Evolutionary conservation across 2,797 vertebrate species (phyloP).

Genomic region (Characodon lateralis): DNA sequence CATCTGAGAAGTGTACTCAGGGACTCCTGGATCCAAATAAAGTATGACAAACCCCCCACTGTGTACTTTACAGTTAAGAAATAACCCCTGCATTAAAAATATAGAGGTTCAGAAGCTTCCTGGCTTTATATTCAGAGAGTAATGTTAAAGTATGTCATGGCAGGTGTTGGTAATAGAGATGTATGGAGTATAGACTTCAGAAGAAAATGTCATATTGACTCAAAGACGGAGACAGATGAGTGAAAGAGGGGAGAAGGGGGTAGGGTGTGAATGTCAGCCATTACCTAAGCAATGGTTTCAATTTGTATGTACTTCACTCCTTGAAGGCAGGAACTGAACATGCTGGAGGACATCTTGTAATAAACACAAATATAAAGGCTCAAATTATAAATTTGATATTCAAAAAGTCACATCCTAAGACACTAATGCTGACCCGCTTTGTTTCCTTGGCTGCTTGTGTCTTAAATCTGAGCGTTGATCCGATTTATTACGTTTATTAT

Average conservation of each 20-base stretch:
- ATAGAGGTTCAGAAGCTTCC: not conserved
- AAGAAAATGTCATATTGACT: not conserved
- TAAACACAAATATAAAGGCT: not conserved
- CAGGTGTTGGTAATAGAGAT: not conserved
- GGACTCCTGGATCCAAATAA: conserved; percentile 21
- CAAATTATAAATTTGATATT: not conserved
- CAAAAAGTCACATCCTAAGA: not conserved
- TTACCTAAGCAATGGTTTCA: too few relatives aligned
- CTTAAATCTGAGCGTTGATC: not conserved
- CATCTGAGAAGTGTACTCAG: conserved; percentile 35
- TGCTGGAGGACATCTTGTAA: not conserved
- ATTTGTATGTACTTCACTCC: not conserved
- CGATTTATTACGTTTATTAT: not conserved
- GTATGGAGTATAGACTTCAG: not conserved
- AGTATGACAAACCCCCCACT: not conserved
- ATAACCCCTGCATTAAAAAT: not conserved
- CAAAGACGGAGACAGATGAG: not conserved
- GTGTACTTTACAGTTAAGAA: conserved; percentile 9
- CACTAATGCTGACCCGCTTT: not conserved
- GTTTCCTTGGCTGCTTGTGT: not conserved
- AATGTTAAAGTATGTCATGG: not conserved
- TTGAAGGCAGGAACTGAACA: not conserved
- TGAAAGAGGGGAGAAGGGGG: too few relatives aligned
- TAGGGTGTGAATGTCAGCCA: too few relatives aligned
- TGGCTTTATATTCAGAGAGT: not conserved